Conservation (phyloP, 2,113 vertebrate genomes). For the Lepus americanus region DNA sequence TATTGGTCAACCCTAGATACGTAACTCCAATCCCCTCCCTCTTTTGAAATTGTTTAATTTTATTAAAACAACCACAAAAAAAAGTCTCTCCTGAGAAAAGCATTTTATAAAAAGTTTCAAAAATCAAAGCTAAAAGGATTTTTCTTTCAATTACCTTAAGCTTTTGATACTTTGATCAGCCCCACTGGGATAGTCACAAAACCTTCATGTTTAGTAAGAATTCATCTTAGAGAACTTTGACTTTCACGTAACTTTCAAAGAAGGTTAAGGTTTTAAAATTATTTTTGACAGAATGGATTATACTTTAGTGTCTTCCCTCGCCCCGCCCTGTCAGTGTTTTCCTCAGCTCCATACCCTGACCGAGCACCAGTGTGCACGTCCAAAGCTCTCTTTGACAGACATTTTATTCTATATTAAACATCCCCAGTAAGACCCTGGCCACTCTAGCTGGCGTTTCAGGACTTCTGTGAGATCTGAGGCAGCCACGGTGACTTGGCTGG, state of each 20-base stretch:
- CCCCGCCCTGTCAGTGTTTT: neutral
- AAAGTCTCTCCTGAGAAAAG: neutral
- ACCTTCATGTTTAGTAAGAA: slow-evolving; percentile 29
- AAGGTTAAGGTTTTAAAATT: slow-evolving; percentile 12
- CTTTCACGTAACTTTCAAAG: neutral
- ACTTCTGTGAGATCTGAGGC: slow-evolving; percentile 64
- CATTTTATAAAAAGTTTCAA: neutral
- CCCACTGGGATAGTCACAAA: neutral
- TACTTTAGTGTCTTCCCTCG: neutral
- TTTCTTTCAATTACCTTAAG: neutral
- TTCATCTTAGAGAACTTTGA: neutral
- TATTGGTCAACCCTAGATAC: neutral
- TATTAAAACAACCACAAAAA: neutral
- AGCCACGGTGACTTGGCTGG: neutral
- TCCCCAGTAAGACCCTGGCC: neutral
- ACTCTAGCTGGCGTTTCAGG: slow-evolving; percentile 44
- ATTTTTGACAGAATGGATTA: neutral
- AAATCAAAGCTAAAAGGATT: neutral
- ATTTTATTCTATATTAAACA: neutral
- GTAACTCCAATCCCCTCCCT: neutral
- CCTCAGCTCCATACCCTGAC: neutral
- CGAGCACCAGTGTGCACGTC: neutral
- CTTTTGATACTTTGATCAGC: neutral
- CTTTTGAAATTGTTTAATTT: neutral
- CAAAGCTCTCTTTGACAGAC: neutral